These are phyloP conservation scores for Perca schrenkii DNA, from an alignment of 2,113 vertebrate species.

Conservation along the genomic window DNA sequence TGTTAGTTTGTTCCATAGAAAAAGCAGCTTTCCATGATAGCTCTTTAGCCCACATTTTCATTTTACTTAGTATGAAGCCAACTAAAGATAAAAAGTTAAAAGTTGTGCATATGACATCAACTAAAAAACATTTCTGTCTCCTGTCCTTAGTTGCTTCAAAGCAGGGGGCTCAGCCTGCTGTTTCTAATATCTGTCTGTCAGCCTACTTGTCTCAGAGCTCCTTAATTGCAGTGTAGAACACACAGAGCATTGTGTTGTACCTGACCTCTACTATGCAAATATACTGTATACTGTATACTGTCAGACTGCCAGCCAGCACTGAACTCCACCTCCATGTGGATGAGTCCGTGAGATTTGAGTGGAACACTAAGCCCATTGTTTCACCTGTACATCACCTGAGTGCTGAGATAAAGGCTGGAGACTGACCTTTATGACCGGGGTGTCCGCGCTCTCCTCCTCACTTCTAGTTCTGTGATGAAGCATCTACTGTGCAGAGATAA, in stretches of 20 bases:
- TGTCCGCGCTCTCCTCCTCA: neutral
- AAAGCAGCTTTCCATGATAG: neutral
- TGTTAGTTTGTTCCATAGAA: slow-evolving; percentile 12
- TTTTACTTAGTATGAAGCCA: slow-evolving; percentile 1
- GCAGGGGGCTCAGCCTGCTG: neutral
- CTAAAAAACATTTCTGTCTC: neutral
- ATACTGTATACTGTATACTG: slow-evolving; percentile 36
- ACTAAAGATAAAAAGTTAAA: neutral
- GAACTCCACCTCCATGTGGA: slow-evolving; percentile 49
- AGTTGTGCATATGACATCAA: neutral
- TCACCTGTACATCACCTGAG: slow-evolving; percentile 59
- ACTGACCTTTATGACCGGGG: slow-evolving; percentile 20
- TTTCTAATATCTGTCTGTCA: slow-evolving; percentile 48
- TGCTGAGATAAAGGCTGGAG: slow-evolving; percentile 18
- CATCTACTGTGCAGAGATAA: slow-evolving; percentile 20
- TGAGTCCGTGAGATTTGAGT: slow-evolving; percentile 40
- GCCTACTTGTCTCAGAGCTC: slow-evolving; percentile 16
- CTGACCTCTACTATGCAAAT: slow-evolving; percentile 82
- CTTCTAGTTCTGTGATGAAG: neutral
- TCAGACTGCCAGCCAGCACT: slow-evolving; percentile 23
- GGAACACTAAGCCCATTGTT: slow-evolving; percentile 76
- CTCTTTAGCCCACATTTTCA: neutral
- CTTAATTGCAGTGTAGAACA: slow-evolving; percentile 64
- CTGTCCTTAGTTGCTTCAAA: slow-evolving; percentile 7
- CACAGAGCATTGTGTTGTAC: slow-evolving; percentile 67